These are phyloP conservation scores for Macroramphosus scolopax DNA, from an alignment of 2,797 vertebrate species.

Conservation along the genomic window DNA sequence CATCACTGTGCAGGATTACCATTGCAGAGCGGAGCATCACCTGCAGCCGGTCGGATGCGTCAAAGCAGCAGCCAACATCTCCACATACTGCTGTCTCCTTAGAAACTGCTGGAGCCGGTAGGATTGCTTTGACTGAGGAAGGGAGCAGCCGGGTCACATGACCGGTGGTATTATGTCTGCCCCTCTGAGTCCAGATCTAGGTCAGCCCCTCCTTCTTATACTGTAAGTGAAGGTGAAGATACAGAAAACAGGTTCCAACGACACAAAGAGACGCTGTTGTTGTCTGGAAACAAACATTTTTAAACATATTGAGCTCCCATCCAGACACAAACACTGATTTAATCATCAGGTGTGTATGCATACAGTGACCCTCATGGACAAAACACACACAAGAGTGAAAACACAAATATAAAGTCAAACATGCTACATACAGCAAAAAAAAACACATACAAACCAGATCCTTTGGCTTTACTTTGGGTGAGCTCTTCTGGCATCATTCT, in stretches of 20 bases:
- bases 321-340: not conserved
- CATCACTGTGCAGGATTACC: no score
- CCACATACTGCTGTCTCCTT: not conserved
- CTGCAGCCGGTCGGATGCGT: conserved; percentile 28
- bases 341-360: no score
- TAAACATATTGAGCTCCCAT: conserved; percentile 5
- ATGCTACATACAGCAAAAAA: no score
- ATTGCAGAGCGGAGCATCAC: not conserved
- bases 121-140: conserved; percentile 58
- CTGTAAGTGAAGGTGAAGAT: conserved; percentile 22
- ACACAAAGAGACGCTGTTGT: conserved; percentile 5
- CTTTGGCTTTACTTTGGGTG: no score
- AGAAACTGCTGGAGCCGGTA: conserved; percentile 22
- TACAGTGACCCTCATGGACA: no score
- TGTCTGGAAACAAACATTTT: conserved; percentile 2
- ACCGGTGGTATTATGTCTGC: conserved; percentile 44
- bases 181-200: conserved; percentile 47
- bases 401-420: no score
- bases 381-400: no score
- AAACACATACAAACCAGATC: no score
- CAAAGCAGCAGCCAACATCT: no score
- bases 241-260: conserved; percentile 19
- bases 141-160: conserved; percentile 36
- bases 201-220: conserved; percentile 42
- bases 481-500: no score